Evolutionary conservation across 2,888 invertebrate species (phyloP).

Genomic region (Archips crataeganus): DNA sequence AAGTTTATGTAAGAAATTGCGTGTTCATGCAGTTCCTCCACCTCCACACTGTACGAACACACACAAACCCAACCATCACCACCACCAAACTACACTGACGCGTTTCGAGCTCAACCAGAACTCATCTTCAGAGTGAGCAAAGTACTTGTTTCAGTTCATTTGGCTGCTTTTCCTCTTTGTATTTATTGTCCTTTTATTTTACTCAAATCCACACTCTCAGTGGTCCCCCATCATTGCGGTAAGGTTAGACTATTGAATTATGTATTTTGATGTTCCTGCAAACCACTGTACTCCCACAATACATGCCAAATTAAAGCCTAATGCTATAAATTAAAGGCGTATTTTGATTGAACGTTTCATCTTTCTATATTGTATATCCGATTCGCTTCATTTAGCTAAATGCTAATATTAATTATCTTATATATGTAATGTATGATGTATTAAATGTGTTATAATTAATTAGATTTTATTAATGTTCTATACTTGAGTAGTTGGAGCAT

Average conservation of each 20-base stretch:
- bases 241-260: slow-evolving; percentile 36
- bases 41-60: too few relatives aligned
- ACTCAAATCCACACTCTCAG: slow-evolving; percentile 6
- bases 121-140: too few relatives aligned
- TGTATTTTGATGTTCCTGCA: slow-evolving; percentile 29
- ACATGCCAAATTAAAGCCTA: slow-evolving; percentile 6
- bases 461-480: slow-evolving; percentile 14
- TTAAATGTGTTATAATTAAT: slow-evolving; percentile 20
- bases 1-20: too few relatives aligned
- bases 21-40: too few relatives aligned
- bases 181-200: not conserved
- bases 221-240: slow-evolving; percentile 10
- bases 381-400: slow-evolving; percentile 38
- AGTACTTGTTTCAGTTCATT: too few relatives aligned
- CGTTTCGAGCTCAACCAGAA: too few relatives aligned
- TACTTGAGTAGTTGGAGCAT: slow-evolving; percentile 7
- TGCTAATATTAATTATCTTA: slow-evolving; percentile 37
- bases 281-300: not conserved
- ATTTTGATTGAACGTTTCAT: not conserved
- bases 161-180: too few relatives aligned
- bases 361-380: not conserved
- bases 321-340: not conserved
- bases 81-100: too few relatives aligned
- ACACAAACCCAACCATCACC: too few relatives aligned
- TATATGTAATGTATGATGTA: slow-evolving; percentile 27